Percentiles rank a stretch among this genome's conserved stretches.
These are phyloP conservation scores for Perognathus longimembris DNA, from an alignment of 2,113 vertebrate species.

Conservation along the genomic window DNA sequence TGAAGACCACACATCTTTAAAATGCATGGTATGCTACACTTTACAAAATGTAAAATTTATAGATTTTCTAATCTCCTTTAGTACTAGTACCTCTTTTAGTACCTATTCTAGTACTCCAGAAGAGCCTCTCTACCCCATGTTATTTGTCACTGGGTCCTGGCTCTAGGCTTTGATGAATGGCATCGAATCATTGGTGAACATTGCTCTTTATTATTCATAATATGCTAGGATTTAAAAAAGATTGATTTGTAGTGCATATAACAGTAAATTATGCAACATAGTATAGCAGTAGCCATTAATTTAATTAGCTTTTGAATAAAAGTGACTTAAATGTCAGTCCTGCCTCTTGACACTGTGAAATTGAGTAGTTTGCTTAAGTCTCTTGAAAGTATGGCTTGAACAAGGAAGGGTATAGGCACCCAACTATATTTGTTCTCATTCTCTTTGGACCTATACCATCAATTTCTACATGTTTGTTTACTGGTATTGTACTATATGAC, in stretches of 20 bases:
- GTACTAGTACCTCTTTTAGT: neutral
- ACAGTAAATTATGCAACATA: neutral
- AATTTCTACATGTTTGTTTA: neutral
- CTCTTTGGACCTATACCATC: neutral
- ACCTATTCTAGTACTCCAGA: neutral
- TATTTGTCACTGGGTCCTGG: too few species aligned
- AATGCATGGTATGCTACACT: neutral
- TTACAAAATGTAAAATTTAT: neutral
- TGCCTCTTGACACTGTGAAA: neutral
- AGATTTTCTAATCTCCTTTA: neutral
- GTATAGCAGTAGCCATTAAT: neutral
- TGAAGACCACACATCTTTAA: neutral
- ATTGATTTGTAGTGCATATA: neutral
- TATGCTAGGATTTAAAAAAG: neutral
- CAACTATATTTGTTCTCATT: neutral
- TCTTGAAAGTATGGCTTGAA: neutral
- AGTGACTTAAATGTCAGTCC: neutral
- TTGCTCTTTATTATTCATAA: slow-evolving; percentile 15
- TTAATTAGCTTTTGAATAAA: slow-evolving; percentile 50
- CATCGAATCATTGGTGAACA: neutral
- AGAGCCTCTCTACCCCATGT: too few species aligned
- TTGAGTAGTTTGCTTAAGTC: neutral
- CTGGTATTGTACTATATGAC: neutral
- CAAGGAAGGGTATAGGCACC: neutral
- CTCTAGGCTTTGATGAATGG: too few species aligned